Percentiles rank a stretch among this genome's conserved stretches.
These are phyloP conservation scores for Rhinogobius similis DNA, from an alignment of 2,113 vertebrate genomes.

Conservation along the genomic window DNA sequence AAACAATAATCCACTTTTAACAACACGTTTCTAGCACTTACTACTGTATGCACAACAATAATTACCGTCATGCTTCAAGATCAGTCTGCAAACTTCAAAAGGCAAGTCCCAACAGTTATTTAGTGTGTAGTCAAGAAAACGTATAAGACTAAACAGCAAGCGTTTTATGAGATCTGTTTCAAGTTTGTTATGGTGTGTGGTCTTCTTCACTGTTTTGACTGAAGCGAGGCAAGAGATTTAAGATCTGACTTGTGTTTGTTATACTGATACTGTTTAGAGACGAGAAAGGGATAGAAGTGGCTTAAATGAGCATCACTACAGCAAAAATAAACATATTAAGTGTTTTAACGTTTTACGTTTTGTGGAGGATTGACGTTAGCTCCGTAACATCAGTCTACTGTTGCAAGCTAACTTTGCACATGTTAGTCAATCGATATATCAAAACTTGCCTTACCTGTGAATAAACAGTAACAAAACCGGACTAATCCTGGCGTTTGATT, in stretches of 20 bases:
- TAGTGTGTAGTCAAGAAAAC: background rate
- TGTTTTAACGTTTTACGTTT: background rate
- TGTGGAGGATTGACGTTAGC: constrained; percentile 6
- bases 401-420: constrained; percentile 24
- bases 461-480: background rate
- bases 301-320: background rate
- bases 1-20: constrained; percentile 24
- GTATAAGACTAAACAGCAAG: background rate
- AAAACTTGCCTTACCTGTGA: constrained; percentile 33
- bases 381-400: background rate
- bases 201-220: background rate
- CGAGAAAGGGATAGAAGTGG: background rate
- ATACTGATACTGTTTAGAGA: background rate
- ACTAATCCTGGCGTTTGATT: background rate
- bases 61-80: constrained; percentile 69
- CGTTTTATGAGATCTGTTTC: background rate
- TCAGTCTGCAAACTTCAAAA: constrained; percentile 44
- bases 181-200: background rate
- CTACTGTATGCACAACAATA: constrained; percentile 31
- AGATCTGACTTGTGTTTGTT: background rate
- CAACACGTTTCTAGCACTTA: constrained; percentile 8
- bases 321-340: background rate
- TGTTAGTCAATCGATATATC: background rate
- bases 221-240: background rate
- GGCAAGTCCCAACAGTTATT: constrained; percentile 34